Evolutionary conservation across 2,888 invertebrate species (phyloP), one percentile per base, ranked within the genome.

Genomic region (Rambutsinella grinnellia): DNA sequence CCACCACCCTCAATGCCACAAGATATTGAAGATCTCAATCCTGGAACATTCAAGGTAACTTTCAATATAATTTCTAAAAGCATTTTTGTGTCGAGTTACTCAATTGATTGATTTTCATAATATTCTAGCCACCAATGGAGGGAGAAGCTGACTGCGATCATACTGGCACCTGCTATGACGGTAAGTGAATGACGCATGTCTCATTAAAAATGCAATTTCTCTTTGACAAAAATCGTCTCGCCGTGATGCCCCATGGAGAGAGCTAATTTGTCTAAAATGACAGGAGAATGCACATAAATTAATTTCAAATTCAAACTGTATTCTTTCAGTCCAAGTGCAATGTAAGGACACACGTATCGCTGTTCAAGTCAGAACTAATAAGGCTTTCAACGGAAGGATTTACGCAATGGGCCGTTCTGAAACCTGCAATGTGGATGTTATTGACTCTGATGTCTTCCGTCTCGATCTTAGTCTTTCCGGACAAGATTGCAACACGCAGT

Each of bases 341-440:
- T 97, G 96, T 89, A 96, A 96, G 87, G 96, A 97, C 86, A 96
- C 96, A 1, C 90, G 94, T 85, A 96, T 97, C 85, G 95, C 96
- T 3, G 94, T 97, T 0, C 94, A 95, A 87, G 95, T 97, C 21
- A 90, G 93, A 83, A 96, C 96, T 46, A 96, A 96, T 87, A 94
- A 95, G 85, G 95, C 95, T 23, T 97, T 97, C 90, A 96, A 96
- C 85, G 96, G 96, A 15, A 91, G 96, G 78, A 95, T 97, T 86
- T 97, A 97, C 87, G 96, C 96, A 21, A 88, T 97, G 85, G 96
- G 96, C 46, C 91, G 96, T 67, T 95, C 96, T 0, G 96, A 96
- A 88, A 97, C 96, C 49, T 97, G 96, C 88, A 96, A 97, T 88
- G 94, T 95, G 81, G 96, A 96, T 86, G 95, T 97, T 21, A 91